Evolutionary conservation across 1,140 invertebrate genomes (phyloP).

Genomic region (Drosophila teissieri): DNA sequence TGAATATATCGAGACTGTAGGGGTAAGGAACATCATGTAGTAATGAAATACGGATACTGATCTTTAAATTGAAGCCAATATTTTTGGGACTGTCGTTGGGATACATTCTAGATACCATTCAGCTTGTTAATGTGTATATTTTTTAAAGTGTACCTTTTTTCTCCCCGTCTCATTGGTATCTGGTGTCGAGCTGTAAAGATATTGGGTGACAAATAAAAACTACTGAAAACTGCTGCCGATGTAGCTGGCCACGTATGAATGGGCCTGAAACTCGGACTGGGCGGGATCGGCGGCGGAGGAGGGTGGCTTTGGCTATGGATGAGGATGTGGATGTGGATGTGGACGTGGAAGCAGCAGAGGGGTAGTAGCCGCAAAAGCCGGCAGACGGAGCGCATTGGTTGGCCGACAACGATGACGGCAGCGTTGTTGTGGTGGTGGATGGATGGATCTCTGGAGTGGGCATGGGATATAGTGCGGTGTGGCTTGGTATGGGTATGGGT

Average conservation of each 20-base stretch:
- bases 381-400: conserved; percentile 73
- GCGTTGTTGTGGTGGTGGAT: conserved; percentile 51
- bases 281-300: conserved; percentile 23
- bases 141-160: conserved; percentile 6
- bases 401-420: conserved; percentile 50
- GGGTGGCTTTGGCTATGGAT: not conserved
- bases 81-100: no score
- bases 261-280: conserved; percentile 44
- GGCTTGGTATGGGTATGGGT: not conserved
- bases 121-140: not conserved
- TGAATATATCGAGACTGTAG: no score
- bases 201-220: conserved; percentile 84
- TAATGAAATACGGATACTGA: no score
- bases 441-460: conserved; percentile 15
- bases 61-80: no score
- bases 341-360: conserved; percentile 37
- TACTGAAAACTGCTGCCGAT: conserved; percentile 79
- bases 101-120: no score
- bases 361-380: conserved; percentile 74
- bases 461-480: conserved; percentile 1
- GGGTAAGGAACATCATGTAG: no score
- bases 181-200: conserved; percentile 81
- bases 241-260: conserved; percentile 68
- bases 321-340: conserved; percentile 4
- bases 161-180: conserved; percentile 44